A percentile compares a stretch with the other conserved stretches of the same genome.
Conservation (phyloP, 2,113 vertebrate genomes). For the Syngnathoides biaculeatus region DNA sequence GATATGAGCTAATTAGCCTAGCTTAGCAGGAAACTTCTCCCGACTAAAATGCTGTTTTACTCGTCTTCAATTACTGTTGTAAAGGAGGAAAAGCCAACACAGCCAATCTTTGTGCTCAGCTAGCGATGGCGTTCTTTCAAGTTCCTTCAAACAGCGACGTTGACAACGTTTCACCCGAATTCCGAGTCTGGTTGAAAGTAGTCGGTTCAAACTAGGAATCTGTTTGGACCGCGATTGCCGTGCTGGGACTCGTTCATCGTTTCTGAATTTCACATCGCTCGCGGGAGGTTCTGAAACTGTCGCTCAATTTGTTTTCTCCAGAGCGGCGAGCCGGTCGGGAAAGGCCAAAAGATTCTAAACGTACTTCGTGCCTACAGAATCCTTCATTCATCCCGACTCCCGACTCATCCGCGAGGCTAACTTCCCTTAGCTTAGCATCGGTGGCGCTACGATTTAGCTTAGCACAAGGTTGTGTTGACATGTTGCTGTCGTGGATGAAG, state of each 20-base stretch:
- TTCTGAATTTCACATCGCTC: too few species aligned
- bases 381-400: too few species aligned
- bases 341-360: too few species aligned
- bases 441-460: neutral
- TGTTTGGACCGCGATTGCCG: too few species aligned
- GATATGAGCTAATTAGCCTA: neutral
- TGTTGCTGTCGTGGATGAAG: neutral
- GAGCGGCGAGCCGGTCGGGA: too few species aligned
- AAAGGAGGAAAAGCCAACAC: conserved; percentile 1
- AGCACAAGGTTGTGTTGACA: neutral
- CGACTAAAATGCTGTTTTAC: neutral
- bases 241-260: too few species aligned
- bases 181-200: too few species aligned
- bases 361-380: too few species aligned
- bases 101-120: neutral
- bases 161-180: too few species aligned
- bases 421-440: neutral
- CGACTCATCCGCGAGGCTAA: neutral
- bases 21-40: neutral
- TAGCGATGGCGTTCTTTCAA: neutral
- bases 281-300: too few species aligned
- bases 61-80: neutral
- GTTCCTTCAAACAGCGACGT: neutral
- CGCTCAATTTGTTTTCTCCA: too few species aligned
- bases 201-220: too few species aligned